Evolutionary conservation across 2,888 invertebrate genomes (phyloP), one percentile per base, ranked within the genome.

Genomic region (Tanaodytes sp.): DNA sequence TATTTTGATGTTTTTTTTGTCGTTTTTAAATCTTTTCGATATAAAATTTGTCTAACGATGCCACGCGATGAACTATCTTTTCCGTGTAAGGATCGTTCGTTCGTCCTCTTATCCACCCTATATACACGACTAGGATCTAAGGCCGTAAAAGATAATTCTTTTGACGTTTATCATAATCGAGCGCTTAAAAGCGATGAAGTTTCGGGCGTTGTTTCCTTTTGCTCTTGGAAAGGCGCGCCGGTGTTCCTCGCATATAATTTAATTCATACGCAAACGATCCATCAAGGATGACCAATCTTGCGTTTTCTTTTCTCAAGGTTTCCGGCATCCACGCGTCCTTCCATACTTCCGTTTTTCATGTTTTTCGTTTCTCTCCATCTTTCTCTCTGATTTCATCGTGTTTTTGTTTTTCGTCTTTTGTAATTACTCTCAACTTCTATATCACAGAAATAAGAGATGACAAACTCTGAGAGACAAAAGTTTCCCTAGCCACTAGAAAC

Each of bases 31-130:
- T 82, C 80, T 84, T 80, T 84, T 83, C 77, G 79, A 84, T 84
- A 84, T 84, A 84, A 84, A 84, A 84, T 83, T 84, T 84, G 78
- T 84, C 80, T 80, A 83, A 82, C 81, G 82, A 84, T 84, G 82
- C 81, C 83, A 80, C 80, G 77, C 81, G 80, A 77, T 80, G 80
- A 81, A 80, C 79, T 79, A 80, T 80, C 78, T 79, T 78, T 76
- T 77, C 77, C 77, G 69, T 72, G 77, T 76, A 78, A 79, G 77
- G 77, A 77, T 76, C 76, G 74, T 78, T 77, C 75, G 75, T 76
- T 65, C 73, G 76, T 76, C 75, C 73, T 73, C 73, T 68, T 75
- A 76, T 75, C 74, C 76, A 71, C 78, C 77, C 78, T 83, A 82
- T 82, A 74, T 83, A 84, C 82, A 83, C 82, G 83, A 83, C 82